Conservation (phyloP, 2,113 vertebrate genomes). For the Nyctibius bracteatus region DNA sequence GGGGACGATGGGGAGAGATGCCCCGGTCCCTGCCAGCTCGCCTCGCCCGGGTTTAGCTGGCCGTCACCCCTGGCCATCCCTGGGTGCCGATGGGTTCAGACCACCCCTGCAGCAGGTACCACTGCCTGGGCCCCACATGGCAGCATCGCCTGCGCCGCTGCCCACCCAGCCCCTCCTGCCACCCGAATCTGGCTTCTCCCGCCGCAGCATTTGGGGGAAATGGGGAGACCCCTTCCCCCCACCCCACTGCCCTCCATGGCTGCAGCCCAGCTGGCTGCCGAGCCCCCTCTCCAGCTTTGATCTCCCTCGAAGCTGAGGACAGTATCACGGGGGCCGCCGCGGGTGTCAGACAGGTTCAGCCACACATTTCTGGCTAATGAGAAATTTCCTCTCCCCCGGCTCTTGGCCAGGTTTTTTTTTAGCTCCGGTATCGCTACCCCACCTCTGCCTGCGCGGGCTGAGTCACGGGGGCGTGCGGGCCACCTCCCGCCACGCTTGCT, state of each 20-base stretch:
- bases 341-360: constrained; percentile 56
- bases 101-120: not conserved
- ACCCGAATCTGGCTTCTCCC: not conserved
- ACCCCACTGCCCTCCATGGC: not conserved
- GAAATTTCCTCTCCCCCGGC: constrained; percentile 44
- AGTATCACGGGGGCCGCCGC: not conserved
- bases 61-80: not conserved
- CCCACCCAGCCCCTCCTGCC: not conserved
- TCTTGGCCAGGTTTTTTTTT: constrained; percentile 2
- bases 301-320: not conserved
- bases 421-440: constrained; percentile 51
- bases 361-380: constrained; percentile 64
- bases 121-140: not conserved
- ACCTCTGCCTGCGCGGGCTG: constrained; percentile 34
- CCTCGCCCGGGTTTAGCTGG: fast-evolving
- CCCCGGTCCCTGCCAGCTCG: fast-evolving
- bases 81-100: not conserved
- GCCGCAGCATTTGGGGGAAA: not conserved
- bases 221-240: not conserved
- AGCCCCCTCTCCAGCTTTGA: not conserved
- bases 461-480: constrained; percentile 14
- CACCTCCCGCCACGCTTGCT: not conserved
- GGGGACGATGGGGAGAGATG: fast-evolving
- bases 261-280: not conserved
- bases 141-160: too few species aligned